Evolutionary conservation across 2,797 vertebrate species (phyloP).

Genomic region (Podargus strigoides): DNA sequence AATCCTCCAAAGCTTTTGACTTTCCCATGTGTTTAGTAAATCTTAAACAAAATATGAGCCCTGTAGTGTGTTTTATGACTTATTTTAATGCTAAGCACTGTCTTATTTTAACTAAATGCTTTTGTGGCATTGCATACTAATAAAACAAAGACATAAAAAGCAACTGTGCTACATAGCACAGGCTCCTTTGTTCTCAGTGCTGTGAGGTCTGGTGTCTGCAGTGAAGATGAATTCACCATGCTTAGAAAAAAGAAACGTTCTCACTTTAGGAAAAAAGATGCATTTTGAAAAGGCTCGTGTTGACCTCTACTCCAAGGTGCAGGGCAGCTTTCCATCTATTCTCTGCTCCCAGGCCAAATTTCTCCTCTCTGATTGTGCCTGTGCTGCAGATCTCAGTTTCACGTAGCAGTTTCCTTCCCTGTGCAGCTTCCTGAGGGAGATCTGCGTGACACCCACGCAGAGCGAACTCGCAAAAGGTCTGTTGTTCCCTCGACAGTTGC

Average conservation of each 20-base stretch:
- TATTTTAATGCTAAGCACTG: conserved; percentile 33
- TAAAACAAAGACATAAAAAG: conserved; percentile 38
- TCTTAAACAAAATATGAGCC: conserved; percentile 38
- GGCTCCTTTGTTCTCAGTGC: conserved; percentile 23
- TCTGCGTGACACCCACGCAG: not conserved
- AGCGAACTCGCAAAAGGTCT: accelerated
- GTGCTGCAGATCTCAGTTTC: not conserved
- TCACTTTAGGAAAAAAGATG: not conserved
- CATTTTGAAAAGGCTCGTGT: not conserved
- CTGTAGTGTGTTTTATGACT: conserved; percentile 27
- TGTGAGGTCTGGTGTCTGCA: not conserved
- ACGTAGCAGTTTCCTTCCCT: not conserved
- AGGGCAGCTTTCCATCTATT: not conserved
- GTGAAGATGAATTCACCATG: not conserved
- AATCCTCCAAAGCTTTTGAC: conserved; percentile 7
- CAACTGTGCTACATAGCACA: not conserved
- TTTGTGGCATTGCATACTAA: conserved; percentile 11
- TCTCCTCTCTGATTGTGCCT: not conserved
- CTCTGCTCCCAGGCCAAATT: not conserved
- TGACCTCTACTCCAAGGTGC: not conserved
- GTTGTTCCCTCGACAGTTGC: not conserved
- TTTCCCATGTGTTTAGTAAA: conserved; percentile 35
- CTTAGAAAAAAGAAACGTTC: not conserved
- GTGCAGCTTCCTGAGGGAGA: not conserved
- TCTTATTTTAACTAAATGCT: conserved; percentile 59